Evolutionary conservation across 2,888 invertebrate genomes (phyloP).

Genomic region (Prostheceraeus crozeri): DNA sequence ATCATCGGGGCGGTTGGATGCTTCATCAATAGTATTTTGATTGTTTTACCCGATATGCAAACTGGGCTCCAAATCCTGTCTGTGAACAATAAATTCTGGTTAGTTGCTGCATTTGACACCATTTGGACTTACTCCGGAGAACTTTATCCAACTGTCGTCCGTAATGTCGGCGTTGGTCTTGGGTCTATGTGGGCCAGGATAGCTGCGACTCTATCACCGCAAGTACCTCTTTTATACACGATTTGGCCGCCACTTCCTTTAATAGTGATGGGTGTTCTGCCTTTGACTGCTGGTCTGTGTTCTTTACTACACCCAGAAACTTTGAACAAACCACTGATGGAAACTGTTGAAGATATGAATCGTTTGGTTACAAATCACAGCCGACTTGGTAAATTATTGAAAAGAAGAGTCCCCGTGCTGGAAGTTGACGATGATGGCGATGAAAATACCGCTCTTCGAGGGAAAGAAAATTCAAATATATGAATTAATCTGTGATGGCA

Average conservation of each 20-base stretch:
- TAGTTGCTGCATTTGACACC: slow-evolving; percentile 23
- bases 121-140: slow-evolving; percentile 28
- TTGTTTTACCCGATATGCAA: no score
- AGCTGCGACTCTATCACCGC: slow-evolving; percentile 11
- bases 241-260: slow-evolving; percentile 31
- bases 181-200: slow-evolving; percentile 17
- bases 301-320: slow-evolving; percentile 24
- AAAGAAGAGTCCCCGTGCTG: no score
- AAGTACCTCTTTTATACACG: neutral
- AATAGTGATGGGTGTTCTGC: slow-evolving; percentile 3
- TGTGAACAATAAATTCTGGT: slow-evolving; percentile 16
- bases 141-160: slow-evolving; percentile 27
- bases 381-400: no score
- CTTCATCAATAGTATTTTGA: no score
- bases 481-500: no score
- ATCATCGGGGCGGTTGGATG: neutral
- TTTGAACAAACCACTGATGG: neutral
- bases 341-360: slow-evolving; percentile 18
- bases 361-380: no score
- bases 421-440: no score
- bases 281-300: neutral
- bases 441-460: no score
- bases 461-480: no score
- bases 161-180: slow-evolving; percentile 28
- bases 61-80: neutral